Base-by-base conservation (phyloP, 2,113 vertebrate species). In the Aramus guarauna region DNA sequence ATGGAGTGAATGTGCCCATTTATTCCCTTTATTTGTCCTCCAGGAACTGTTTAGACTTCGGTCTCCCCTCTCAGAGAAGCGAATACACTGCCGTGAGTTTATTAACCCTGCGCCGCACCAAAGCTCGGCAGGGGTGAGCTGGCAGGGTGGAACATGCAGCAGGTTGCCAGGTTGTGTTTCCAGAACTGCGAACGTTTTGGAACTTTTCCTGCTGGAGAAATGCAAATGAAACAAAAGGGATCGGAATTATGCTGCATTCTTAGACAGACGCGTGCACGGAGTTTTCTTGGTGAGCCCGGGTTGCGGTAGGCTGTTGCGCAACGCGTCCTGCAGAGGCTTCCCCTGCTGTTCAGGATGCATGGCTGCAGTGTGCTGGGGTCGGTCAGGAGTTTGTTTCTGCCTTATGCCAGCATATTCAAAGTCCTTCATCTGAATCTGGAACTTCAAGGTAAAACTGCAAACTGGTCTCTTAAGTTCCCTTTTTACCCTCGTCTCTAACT, bases 81-180 rank as follows among this genome's bases (percentile, higher is more conserved):
- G 18, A 36, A 8, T 26, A 6, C 4, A 2, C 3, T 36, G 30
- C 20, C 4, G 0, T 27, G 47, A 53, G 39, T 36, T 58, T 5
- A 14, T 52, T 22, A 62, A 29, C 55, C 24, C 17, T 48, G n/a
- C 15, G 2, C 34, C 5, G 1, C 36, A 19, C 8, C 3, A 3
- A 9, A 15, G 23, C 19, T 20, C 45, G 78, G 53, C 27, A 59
- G 52, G 21, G 13, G 5, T 21, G 16, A 15, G n/a, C 24, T 18
- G 12, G 15, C 21, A 64, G 60, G n/a, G 6, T 23, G 68, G 21
- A 6, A 68, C 48, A 14, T 21, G 15, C 26, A 43, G 29, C 62
- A 32, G 26, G 26, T 22, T 22, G 21, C 41, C 15, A 13, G 7
- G 37, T 72, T 3, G 23, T 21, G 24, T 67, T 59, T 15, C 14